These are phyloP conservation scores for Lasioglossum baleicum DNA, from an alignment of 1,140 invertebrate species.

Conservation along the genomic window DNA sequence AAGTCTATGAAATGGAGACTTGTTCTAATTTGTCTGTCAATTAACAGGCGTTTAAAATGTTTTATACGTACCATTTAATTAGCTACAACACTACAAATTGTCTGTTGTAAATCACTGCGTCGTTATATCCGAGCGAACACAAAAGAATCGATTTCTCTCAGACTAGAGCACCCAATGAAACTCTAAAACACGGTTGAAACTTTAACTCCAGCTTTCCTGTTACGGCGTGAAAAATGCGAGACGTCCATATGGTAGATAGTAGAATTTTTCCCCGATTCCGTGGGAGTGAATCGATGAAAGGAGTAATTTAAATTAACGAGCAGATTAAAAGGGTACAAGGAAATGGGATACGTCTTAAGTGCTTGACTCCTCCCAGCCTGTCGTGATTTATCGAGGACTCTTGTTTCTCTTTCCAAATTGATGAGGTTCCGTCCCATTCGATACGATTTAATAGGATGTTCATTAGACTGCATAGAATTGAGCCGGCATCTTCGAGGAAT, in stretches of 20 bases:
- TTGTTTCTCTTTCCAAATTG: background rate
- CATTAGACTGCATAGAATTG: background rate
- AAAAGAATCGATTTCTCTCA: too few species aligned
- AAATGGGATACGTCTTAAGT: background rate
- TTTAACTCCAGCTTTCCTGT: background rate
- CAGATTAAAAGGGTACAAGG: background rate
- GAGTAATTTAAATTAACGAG: conserved; percentile 1
- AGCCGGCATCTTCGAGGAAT: background rate
- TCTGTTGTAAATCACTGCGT: too few species aligned
- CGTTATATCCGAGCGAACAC: too few species aligned
- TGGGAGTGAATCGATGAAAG: background rate
- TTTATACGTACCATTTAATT: too few species aligned
- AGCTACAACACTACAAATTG: too few species aligned
- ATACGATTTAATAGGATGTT: conserved; percentile 12
- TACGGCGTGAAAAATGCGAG: background rate
- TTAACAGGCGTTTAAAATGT: too few species aligned
- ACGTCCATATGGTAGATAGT: background rate
- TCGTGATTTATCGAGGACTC: conserved; percentile 4
- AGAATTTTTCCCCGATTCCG: background rate
- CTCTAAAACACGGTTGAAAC: too few species aligned
- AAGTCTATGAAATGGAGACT: too few species aligned
- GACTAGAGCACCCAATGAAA: background rate
- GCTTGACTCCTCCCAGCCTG: background rate
- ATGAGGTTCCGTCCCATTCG: conserved; percentile 8
- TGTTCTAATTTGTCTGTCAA: too few species aligned